Evolutionary conservation across 2,888 invertebrate species (phyloP).

Genomic region (Odontocolon sp.): DNA sequence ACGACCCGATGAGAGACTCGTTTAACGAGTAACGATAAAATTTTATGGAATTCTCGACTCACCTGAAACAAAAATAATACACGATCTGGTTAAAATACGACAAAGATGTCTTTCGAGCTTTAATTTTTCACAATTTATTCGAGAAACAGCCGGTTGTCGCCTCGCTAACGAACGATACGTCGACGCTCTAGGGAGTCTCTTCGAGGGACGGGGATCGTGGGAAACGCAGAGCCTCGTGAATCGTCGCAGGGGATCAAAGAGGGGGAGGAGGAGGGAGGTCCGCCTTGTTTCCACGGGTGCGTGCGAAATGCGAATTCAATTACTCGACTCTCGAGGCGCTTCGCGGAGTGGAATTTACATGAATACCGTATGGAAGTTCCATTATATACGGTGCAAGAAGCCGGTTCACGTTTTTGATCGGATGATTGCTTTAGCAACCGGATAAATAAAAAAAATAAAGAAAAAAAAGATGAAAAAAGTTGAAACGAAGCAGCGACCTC

Average conservation of each 20-base stretch:
- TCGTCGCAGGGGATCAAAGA: slow-evolving; percentile 2
- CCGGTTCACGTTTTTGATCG: slow-evolving; percentile 14
- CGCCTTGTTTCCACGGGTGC: slow-evolving; percentile 35
- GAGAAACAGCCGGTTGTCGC: neutral
- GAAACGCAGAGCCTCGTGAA: slow-evolving; percentile 17
- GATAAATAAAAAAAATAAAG: neutral
- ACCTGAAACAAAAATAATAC: slow-evolving; percentile 52
- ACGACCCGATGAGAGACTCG: neutral
- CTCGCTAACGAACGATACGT: neutral
- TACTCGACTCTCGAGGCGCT: slow-evolving; percentile 6
- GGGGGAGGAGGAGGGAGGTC: neutral
- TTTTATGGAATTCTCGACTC: slow-evolving; percentile 32
- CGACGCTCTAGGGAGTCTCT: neutral
- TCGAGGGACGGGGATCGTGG: slow-evolving; percentile 21
- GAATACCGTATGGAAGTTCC: slow-evolving; percentile 19
- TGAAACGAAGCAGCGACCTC: slow-evolving; percentile 17
- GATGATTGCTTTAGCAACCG: slow-evolving; percentile 37
- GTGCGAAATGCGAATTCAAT: slow-evolving; percentile 52
- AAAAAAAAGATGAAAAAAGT: neutral
- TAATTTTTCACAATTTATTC: slow-evolving; percentile 13
- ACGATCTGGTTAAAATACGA: neutral
- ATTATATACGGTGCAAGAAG: neutral
- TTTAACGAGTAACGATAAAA: slow-evolving; percentile 6
- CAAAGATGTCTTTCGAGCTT: neutral
- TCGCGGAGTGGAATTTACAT: neutral